A percentile compares a stretch with the other conserved stretches of the same genome.
Evolutionary conservation across 2,888 invertebrate species (phyloP).

Genomic region (Agrochola lychnidis): DNA sequence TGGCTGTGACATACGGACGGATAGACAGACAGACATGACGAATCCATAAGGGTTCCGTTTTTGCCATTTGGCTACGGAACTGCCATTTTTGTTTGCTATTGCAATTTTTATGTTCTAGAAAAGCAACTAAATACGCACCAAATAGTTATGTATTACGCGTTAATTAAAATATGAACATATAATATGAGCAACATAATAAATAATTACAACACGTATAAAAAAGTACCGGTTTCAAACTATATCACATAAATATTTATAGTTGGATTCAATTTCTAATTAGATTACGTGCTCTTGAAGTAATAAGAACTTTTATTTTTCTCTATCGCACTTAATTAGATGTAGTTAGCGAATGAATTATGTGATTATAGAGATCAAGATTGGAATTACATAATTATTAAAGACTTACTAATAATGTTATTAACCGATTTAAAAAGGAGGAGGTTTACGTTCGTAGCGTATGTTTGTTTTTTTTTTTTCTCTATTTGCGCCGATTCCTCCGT

Average conservation of each 20-base stretch:
- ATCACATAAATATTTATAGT: constrained; percentile 46
- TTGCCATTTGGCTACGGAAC: too few species aligned
- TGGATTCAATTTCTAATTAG: constrained; percentile 41
- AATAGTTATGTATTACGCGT: constrained; percentile 9
- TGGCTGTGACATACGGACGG: too few species aligned
- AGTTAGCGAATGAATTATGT: not conserved
- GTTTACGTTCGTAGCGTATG: too few species aligned
- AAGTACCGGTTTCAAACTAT: constrained; percentile 23
- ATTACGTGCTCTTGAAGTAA: constrained; percentile 24
- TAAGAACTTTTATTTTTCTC: constrained; percentile 14
- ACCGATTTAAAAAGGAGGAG: too few species aligned
- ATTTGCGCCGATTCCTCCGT: too few species aligned
- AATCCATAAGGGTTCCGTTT: too few species aligned
- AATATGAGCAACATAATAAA: constrained; percentile 7
- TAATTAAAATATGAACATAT: constrained; percentile 20
- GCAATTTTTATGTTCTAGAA: not conserved
- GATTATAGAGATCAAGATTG: not conserved
- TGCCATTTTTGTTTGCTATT: too few species aligned
- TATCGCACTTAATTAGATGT: not conserved
- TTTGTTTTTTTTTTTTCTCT: too few species aligned
- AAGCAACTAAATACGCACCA: not conserved
- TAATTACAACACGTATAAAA: constrained; percentile 23
- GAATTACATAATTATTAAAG: constrained; percentile 2
- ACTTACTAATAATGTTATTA: not conserved
- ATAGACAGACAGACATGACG: too few species aligned